Evolutionary conservation across 2,113 vertebrate genomes (phyloP), one percentile per base, ranked within the genome.

Genomic region (Leucopsar rothschildi): DNA sequence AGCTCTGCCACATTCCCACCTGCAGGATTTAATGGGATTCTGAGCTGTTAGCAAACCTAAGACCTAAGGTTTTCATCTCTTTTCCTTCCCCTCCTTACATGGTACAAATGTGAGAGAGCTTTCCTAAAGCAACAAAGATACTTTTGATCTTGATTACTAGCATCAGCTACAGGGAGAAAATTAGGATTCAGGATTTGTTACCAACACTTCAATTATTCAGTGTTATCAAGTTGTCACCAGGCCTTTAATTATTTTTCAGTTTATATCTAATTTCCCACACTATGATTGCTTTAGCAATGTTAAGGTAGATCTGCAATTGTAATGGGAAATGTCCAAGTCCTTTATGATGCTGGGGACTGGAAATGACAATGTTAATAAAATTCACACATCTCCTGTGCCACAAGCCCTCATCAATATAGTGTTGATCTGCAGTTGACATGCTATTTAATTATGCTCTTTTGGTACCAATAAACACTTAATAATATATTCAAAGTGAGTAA

Each of bases 211-310:
- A 87, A 93, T 95, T 97, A 93, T 70, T 75, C 69, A 33, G 56
- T 21, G 61, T 89, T 87, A 90, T 87, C 86, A 92, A 96, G 78
- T 66, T 95, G 94, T 95, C 90, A 94, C 70, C 42, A 61, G 93
- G 50, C 77, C 65, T 85, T 94, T 96, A 96, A 96, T 97, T 97
- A 96, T 95, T 88, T 95, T 96, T 86, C 82, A 55, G 65, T 92
- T 96, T 72, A 92, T 91, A 90, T 45, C 70, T 88, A 61, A 95
- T 94, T 96, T 96, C 85, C 88, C 49, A 45, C 78, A 64, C 78
- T 59, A 5, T 61, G 66, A 92, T 92, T 89, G 94, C 86, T 84
- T 92, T 83, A 79, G 68, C 27, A 86, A 72, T 55, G 73, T 73
- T 93, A 86, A 92, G 95, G 82, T 86, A 86, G 85, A 86, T 70